Evolutionary conservation across 2,888 invertebrate genomes (phyloP).

Genomic region (Drosophila mimica): DNA sequence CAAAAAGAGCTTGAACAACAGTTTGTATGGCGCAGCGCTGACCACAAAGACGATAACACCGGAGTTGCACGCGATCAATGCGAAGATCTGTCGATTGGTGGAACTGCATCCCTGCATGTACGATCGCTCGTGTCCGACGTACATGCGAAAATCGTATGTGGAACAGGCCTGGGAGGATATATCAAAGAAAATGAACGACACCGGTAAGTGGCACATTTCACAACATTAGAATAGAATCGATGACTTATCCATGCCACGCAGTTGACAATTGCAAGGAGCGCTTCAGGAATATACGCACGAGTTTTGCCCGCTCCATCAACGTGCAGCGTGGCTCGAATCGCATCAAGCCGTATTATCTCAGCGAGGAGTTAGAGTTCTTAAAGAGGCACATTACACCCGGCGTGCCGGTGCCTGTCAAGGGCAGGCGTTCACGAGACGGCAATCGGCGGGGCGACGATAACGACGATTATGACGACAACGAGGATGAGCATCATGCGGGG

Average conservation of each 20-base stretch:
- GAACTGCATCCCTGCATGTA: slow-evolving; percentile 81
- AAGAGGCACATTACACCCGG: slow-evolving; percentile 77
- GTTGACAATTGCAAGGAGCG: slow-evolving; percentile 82
- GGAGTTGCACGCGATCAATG: slow-evolving; percentile 77
- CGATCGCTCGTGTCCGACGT: slow-evolving; percentile 79
- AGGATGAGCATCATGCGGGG: slow-evolving; percentile 20
- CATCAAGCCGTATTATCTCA: slow-evolving; percentile 80
- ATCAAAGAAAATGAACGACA: slow-evolving; percentile 78
- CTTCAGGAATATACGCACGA: slow-evolving; percentile 83
- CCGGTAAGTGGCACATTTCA: slow-evolving; percentile 66
- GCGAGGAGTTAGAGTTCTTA: slow-evolving; percentile 76
- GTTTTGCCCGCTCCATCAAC: slow-evolving; percentile 82
- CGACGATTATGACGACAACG: slow-evolving; percentile 42
- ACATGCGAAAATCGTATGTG: slow-evolving; percentile 78
- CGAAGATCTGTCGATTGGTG: slow-evolving; percentile 81
- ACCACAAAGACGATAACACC: slow-evolving; percentile 66
- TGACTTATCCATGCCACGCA: slow-evolving; percentile 25
- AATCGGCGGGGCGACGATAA: slow-evolving; percentile 50
- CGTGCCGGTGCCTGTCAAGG: slow-evolving; percentile 55
- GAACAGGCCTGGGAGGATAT: slow-evolving; percentile 81
- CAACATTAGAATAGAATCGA: not conserved
- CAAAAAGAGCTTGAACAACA: slow-evolving; percentile 17
- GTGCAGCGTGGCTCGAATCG: slow-evolving; percentile 80
- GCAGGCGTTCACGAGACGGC: slow-evolving; percentile 50
- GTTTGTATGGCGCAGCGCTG: slow-evolving; percentile 32